A percentile compares a stretch with the other conserved stretches of the same genome.
phyloP scores from a whole-genome alignment of 2,797 vertebrate genomes.

The Malurus leucopterus region DNA sequence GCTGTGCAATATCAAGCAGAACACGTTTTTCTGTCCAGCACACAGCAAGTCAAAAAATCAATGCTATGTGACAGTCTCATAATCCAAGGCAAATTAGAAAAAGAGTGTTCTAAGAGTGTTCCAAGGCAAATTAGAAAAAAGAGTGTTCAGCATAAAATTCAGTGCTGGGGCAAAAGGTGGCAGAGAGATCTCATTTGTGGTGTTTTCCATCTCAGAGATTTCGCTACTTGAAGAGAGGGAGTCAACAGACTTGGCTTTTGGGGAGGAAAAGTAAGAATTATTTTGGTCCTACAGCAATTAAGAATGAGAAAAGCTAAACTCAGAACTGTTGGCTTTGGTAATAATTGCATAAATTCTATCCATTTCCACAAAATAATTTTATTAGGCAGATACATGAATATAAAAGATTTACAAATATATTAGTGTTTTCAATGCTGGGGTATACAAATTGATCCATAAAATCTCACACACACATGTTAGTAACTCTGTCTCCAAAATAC shows the following conservation, averaged over 20 bases:
- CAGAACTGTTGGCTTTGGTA: not conserved
- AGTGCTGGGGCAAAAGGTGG: not conserved
- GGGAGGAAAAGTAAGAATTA: not conserved
- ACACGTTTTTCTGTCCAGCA: not conserved
- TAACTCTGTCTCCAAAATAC: constrained; percentile 88
- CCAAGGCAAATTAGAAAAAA: not conserved
- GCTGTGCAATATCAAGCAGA: not conserved
- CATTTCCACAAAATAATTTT: constrained; percentile 61
- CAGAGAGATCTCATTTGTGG: not conserved
- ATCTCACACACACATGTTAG: constrained; percentile 68
- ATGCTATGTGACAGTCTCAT: accelerated
- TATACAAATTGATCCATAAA: constrained; percentile 13
- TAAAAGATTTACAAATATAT: constrained; percentile 59
- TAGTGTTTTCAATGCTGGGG: constrained; percentile 39
- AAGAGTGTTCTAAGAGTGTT: not conserved
- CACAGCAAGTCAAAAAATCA: not conserved
- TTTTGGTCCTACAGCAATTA: not conserved
- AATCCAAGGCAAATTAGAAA: not conserved
- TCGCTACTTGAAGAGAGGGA: not conserved
- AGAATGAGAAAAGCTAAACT: not conserved
- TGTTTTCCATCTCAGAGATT: not conserved
- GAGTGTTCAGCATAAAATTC: not conserved
- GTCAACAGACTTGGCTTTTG: not conserved
- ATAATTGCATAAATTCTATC: not conserved
- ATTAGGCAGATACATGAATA: constrained; percentile 60